Evolutionary conservation across 2,113 vertebrate genomes (phyloP), one percentile per base, ranked within the genome.

Genomic region (Morone saxatilis): DNA sequence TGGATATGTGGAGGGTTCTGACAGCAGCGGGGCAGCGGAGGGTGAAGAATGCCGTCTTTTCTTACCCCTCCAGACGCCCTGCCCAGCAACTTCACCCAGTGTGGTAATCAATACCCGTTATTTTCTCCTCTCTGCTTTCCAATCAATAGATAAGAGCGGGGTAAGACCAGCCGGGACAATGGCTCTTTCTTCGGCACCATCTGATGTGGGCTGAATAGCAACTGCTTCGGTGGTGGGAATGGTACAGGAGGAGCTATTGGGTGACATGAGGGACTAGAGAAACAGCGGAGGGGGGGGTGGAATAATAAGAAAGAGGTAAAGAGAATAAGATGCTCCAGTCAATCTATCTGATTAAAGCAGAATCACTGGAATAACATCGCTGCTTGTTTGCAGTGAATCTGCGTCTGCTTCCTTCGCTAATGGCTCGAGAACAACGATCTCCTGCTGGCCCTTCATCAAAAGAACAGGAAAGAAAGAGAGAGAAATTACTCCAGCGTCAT

Each of bases 61-160:
- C 91, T 94, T 94, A 89, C 91, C 80, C 51, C 63, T 90, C 90
- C 89, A 91, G 91, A 93, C 89, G 77, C 88, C 71, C 73, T 89
- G 86, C 89, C 89, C 85, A 59, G 85, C 89, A 59, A 69, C 82
- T 80, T 88, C 91, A 90, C 85, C 91, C 85, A 78, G 61, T n/a
- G 80, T 71, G 78, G 92, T 89, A 94, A 94, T 94, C 93, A 94
- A 94, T 94, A 93, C 94, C 91, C 8, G 88, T 85, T 90, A 92
- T 94, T 94, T 91, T 85, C 81, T 83, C 85, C 86, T 90, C 90
- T 92, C 78, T 1, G 63, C 91, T 94, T 94, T 92, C 94, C 92
- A 95, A 95, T 95, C 92, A 95, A 94, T 94, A 95, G 93, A 93
- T 94, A 94, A 93, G 94, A 88, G 85, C 20, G 14, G 78, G 68